These are phyloP conservation scores for Hippolais icterina DNA, from an alignment of 2,113 vertebrate genomes.

Conservation along the genomic window DNA sequence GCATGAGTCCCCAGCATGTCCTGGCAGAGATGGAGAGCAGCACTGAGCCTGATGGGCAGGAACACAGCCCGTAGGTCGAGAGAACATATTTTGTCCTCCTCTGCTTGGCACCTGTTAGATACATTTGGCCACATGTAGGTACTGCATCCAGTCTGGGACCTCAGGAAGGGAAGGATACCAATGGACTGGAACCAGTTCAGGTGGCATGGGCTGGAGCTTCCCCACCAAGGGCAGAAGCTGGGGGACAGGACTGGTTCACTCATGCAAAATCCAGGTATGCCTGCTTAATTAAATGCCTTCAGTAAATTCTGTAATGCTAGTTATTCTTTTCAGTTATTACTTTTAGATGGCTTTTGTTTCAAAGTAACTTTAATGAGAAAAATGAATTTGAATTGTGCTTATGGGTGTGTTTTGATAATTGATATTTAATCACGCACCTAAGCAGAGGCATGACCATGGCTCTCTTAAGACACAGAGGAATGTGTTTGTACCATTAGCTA, in stretches of 20 bases:
- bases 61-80: fast-evolving
- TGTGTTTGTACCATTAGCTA: not conserved
- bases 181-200: not conserved
- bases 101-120: not conserved
- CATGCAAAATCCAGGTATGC: not conserved
- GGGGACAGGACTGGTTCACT: not conserved
- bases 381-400: not conserved
- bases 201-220: not conserved
- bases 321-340: not conserved
- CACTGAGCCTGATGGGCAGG: not conserved
- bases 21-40: not conserved
- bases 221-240: not conserved
- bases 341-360: not conserved
- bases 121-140: fast-evolving
- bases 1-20: not conserved
- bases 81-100: not conserved
- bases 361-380: not conserved
- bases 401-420: not conserved
- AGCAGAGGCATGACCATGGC: not conserved
- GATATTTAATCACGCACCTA: not conserved
- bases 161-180: not conserved
- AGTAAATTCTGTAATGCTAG: not conserved
- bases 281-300: not conserved
- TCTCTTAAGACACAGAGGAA: not conserved
- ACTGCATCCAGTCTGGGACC: not conserved